Evolutionary conservation across 2,113 vertebrate genomes (phyloP), one percentile per base, ranked within the genome.

Genomic region (Pedetes capensis): DNA sequence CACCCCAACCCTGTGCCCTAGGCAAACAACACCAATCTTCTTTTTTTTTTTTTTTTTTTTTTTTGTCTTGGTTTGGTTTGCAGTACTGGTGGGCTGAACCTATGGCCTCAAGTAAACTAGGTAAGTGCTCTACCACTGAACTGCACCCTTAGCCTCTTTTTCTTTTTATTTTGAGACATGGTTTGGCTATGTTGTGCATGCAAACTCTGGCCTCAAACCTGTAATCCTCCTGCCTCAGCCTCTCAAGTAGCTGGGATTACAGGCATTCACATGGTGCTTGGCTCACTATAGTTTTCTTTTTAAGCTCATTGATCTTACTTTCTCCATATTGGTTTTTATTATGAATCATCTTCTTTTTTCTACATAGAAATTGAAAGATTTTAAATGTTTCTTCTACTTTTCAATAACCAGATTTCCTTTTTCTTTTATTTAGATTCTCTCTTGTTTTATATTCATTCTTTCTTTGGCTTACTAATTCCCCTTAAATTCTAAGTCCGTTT

Each of bases 311-410:
- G 25, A 29, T 75, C n/a, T 76, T 83, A 83, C 20, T 59, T 8
- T 51, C 34, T 44, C 37, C 23, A 61, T 79, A 55, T 55, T 55
- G 55, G 10, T 75, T 94, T 74, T 91, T 74, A 83, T 42, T 59
- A 37, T 80, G 10, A 96, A 85, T 57, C 4, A 91, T 44, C 64
- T 90, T 66, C 22, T 83, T 66, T 83, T 79, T 84, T 93, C 47
- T 84, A 92, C 6, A 74, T 63, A 22, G 53, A 89, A 87, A 64
- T 42, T 68, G 61, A 91, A 6, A 66, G 76, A 91, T 68, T 59
- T 81, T 84, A 12, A 88, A 59, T 92, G 81, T 64, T 78, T 93
- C 16, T 22, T 89, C 39, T 94, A 44, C 4, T 92, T 49, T 87
- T 82, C n/a, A 79, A 78, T 51, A 68, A 64, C n/a, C 88, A 55